phyloP scores from a whole-genome alignment of 2,113 vertebrate genomes.

The Rhabdornis inornatus region DNA sequence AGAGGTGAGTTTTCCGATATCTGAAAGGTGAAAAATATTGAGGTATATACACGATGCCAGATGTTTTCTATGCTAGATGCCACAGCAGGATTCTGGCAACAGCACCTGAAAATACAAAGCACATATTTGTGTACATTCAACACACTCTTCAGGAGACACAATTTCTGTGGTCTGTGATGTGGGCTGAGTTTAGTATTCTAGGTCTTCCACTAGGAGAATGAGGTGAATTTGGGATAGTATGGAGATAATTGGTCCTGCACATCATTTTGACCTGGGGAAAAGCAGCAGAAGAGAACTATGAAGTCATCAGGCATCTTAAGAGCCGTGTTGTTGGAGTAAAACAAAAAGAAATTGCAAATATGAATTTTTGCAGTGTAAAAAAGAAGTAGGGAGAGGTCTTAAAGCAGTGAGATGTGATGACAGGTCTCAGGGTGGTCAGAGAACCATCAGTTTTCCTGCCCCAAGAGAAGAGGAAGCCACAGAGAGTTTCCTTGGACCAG shows the following conservation, averaged over 20 bases:
- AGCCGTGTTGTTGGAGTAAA: neutral
- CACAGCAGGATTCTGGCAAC: neutral
- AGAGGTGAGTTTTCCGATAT: neutral
- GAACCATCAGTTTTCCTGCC: neutral
- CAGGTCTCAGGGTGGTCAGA: neutral
- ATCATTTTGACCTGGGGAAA: neutral
- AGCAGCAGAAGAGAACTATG: neutral
- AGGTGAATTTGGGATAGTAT: neutral
- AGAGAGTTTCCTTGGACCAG: neutral
- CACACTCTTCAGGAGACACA: neutral
- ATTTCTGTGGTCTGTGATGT: neutral
- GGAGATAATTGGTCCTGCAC: neutral
- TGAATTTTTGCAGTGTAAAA: neutral
- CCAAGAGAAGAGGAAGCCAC: neutral
- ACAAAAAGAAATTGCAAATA: neutral
- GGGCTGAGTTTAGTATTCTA: neutral
- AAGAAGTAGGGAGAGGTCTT: neutral
- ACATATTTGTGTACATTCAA: neutral
- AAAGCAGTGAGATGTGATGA: fast-evolving
- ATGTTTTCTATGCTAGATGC: neutral
- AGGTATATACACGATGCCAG: neutral
- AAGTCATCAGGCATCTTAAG: neutral
- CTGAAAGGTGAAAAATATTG: neutral
- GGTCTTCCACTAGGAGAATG: neutral
- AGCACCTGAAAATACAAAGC: neutral